Base-by-base conservation (phyloP, 2,888 invertebrate genomes). In the Lepidocyrtoides sp. region DNA sequence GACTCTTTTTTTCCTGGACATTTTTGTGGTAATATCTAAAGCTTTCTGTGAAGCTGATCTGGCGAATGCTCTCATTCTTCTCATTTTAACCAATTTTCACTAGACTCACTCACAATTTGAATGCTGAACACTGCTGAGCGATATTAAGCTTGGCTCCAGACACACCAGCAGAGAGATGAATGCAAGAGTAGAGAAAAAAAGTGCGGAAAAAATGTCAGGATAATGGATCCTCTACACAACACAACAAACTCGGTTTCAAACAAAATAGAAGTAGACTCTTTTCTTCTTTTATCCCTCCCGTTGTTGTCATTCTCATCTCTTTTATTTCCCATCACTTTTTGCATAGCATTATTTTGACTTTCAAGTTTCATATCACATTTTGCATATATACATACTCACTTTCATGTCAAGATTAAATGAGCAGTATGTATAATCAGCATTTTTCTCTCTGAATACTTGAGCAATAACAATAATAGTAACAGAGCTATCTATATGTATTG, bases 31-130 rank as follows among this genome's bases (percentile, higher is more conserved):
- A 72, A 72, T 72, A 72, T 72, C 29, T 32, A 29, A 26, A 12
- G 4, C 81, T 44, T 20, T 57, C 14, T 32, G 36, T 36, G 7
- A 36, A n/a, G 60, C 26, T 26, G 60, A 66, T 66, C 32, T 57
- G 57, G 23, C 23, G 57, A 23, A 57, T 57, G 60, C n/a, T 5
- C 5, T 44, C 48, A 57, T 32, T 60, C 44, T 51, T 66, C 79
- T 87, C 77, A 87, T 87, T 87, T 63, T 29, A 29, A 51, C 79
- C 87, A 88, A 88, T 88, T 88, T 79, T 81, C 54, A 63, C 77
- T 32, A 57, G 63, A 48, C 75, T 44, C 60, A 57, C 69, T 57
- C 72, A 57, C 20, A 75, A 60, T 77, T 54, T 72, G 5, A 72
- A 86, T 77, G 60, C 26, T 57, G 14, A 60, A 20, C 77, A 82